These are phyloP conservation scores for Suricata suricatta DNA, from an alignment of 2,113 vertebrate genomes.

Conservation along the genomic window DNA sequence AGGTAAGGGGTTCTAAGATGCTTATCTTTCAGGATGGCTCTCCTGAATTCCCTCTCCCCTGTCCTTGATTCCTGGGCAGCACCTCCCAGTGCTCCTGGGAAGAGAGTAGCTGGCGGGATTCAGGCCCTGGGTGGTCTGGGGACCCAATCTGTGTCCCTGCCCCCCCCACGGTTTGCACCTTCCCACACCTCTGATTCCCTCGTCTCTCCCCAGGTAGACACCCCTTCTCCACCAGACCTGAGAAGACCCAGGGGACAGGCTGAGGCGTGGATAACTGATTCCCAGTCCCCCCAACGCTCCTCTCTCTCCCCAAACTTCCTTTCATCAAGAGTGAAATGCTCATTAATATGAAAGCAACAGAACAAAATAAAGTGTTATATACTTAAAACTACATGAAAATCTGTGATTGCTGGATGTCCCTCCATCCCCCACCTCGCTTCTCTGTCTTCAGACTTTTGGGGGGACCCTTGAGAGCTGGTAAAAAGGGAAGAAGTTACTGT, in stretches of 20 bases:
- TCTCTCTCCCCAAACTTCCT: neutral
- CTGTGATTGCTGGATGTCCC: neutral
- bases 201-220: constrained; percentile 30
- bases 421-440: neutral
- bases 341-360: neutral
- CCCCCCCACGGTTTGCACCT: fast-evolving
- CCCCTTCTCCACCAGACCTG: neutral
- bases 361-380: constrained; percentile 6
- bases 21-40: neutral
- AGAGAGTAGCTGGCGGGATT: neutral
- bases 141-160: neutral
- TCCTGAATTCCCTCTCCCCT: too few species aligned
- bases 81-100: neutral
- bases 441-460: neutral
- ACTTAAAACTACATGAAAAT: neutral
- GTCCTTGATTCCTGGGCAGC: neutral
- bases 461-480: neutral
- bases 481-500: neutral
- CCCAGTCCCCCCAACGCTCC: neutral
- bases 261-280: neutral
- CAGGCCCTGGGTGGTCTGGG: neutral
- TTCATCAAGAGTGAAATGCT: neutral
- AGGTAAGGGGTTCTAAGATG: neutral
- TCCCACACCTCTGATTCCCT: neutral
- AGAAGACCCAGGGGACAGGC: neutral